Base-by-base conservation (phyloP, 37 sponge, comb jelly and placozoan genomes). In the Petrosia ficiformis region DNA sequence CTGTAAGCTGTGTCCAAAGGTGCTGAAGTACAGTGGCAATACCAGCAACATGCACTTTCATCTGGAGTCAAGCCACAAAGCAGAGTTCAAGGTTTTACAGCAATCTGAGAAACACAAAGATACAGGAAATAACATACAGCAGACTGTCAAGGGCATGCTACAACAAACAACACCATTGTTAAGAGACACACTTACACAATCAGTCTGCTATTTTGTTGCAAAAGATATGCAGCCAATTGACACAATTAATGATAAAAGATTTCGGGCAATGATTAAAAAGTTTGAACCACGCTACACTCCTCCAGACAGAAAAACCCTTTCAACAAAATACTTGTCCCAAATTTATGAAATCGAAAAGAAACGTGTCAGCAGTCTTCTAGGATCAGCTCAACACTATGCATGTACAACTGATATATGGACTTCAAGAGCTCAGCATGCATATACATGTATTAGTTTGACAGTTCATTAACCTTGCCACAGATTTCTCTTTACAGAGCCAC, bases 341-440 rank as follows among this genome's bases (percentile, higher is more conserved):
- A 26, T 81, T 44, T 81, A 81, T 36, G 75, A 76, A 42, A 3
- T 2, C 4, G 68, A 74, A 42, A 81, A 59, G 67, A 36, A 76
- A 5, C 44, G 54, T 16, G 37, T 81, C 22, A 5, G 28, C 36
- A n/a, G 35, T 8, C 39, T 29, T 19, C 28, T 81, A 21, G 2
- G 11, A 30, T 26, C 33, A 21, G 40, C 59, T 2, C n/a, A 59
- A 6, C 37, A 40, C 68, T 81, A 35, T 57, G 8, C 74, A 34
- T 34, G 76, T 2, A 59, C 82, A 5, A 75, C 75, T 24, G 82
- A 81, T 24, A 39, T 81, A n/a, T 81, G 82, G 82, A 81, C 75
- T 3, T 75, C 74, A n/a, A 56, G 75, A 5, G 52, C 67, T 2
- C 26, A 34, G 24, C 48, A 76, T 5, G 25, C 75, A 19, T 81